Conservation (phyloP, 2,797 vertebrate genomes). For the Mormyrops attenuatus region DNA sequence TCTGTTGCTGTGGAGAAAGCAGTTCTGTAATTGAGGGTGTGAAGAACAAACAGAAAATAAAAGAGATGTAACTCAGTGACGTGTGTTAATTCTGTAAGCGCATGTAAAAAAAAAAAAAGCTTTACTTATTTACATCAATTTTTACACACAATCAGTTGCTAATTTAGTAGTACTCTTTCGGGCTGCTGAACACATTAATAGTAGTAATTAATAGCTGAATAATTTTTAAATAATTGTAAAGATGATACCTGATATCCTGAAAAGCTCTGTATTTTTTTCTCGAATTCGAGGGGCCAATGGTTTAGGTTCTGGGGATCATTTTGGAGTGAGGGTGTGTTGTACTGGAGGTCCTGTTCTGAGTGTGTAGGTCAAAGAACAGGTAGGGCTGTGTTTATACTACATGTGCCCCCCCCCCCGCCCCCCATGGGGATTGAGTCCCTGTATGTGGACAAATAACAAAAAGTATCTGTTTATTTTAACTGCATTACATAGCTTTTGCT, state of each 20-base stretch:
- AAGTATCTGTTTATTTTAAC: constrained; percentile 62
- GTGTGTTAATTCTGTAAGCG: neutral
- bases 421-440: neutral
- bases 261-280: neutral
- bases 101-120: neutral
- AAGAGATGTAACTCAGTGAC: neutral
- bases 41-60: neutral
- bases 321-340: neutral
- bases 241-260: neutral
- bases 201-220: neutral
- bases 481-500: constrained; percentile 50
- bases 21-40: neutral
- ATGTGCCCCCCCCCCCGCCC: neutral
- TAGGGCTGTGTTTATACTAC: neutral
- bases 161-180: neutral
- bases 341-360: neutral
- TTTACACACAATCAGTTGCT: neutral
- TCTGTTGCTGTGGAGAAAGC: neutral
- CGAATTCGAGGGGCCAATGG: neutral
- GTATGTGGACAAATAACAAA: constrained; percentile 33
- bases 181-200: neutral
- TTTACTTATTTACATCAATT: neutral
- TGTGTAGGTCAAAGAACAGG: neutral
- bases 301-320: neutral
- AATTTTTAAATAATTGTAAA: neutral